phyloP scores from a whole-genome alignment of 2,113 vertebrate genomes.

The Oryzias melastigma region DNA sequence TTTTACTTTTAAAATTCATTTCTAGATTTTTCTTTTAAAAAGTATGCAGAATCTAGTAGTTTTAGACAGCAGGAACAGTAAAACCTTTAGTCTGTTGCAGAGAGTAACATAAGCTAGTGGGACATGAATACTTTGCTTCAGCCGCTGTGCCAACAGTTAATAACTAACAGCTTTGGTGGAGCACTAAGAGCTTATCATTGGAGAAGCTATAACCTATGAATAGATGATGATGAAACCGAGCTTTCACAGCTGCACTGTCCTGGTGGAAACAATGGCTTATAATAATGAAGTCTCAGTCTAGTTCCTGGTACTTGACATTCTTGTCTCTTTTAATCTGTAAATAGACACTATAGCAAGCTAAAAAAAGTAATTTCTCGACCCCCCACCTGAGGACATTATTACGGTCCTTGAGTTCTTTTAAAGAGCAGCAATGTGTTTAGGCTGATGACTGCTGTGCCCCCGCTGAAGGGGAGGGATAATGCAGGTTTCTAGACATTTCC shows the following conservation, averaged over 20 bases:
- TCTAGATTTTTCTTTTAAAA: no score
- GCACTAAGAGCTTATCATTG: constrained; percentile 39
- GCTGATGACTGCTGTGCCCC: constrained; percentile 36
- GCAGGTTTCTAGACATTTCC: constrained; percentile 30
- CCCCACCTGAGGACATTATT: constrained; percentile 43
- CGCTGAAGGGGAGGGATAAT: neutral
- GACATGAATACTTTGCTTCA: constrained; percentile 35
- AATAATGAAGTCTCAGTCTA: constrained; percentile 38
- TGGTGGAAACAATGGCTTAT: constrained; percentile 30
- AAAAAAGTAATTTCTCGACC: constrained; percentile 27
- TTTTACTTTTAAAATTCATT: no score
- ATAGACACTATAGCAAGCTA: constrained; percentile 13
- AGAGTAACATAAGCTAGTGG: constrained; percentile 36
- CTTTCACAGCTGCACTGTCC: constrained; percentile 19
- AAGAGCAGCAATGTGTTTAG: constrained; percentile 42
- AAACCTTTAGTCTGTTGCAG: constrained; percentile 41
- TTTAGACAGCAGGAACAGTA: constrained; percentile 22
- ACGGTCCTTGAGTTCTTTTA: constrained; percentile 34
- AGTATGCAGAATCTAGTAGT: no score
- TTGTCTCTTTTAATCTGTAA: constrained; percentile 34
- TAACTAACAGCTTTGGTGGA: constrained; percentile 38
- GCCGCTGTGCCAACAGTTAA: constrained; percentile 26
- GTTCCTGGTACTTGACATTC: constrained; percentile 45
- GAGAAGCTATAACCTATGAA: constrained; percentile 40
- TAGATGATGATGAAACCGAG: constrained; percentile 20